Conservation (phyloP, 2,888 invertebrate species). For the Fabriciana adippe region DNA sequence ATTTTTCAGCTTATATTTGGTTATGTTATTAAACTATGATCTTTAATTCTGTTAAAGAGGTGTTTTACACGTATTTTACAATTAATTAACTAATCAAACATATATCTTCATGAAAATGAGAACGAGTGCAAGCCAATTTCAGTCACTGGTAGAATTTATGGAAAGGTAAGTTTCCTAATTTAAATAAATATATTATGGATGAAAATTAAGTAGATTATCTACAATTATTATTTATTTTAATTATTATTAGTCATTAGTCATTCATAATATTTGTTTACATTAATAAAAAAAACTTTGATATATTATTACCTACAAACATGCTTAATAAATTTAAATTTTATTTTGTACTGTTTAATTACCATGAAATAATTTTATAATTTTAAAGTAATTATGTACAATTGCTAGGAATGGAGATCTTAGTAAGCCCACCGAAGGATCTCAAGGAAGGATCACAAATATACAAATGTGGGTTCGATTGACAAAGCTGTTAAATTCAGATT, state of each 20-base stretch:
- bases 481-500: slow-evolving; percentile 37
- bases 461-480: slow-evolving; percentile 37
- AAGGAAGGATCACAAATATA: slow-evolving; percentile 20
- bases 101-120: slow-evolving; percentile 16
- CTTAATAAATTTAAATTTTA: no score
- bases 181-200: slow-evolving; percentile 6
- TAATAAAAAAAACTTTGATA: no score
- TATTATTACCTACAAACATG: no score
- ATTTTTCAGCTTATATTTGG: not conserved
- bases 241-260: no score
- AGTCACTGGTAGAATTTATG: slow-evolving; percentile 19
- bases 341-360: no score
- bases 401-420: slow-evolving; percentile 30
- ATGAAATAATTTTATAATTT: no score
- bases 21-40: not conserved
- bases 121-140: slow-evolving; percentile 24
- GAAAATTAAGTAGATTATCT: no score
- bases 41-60: not conserved
- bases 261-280: no score
- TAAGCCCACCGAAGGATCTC: slow-evolving; percentile 21
- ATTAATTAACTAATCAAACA: not conserved
- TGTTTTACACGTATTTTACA: not conserved
- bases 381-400: not conserved
- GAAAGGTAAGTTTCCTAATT: slow-evolving; percentile 13
- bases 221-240: no score